These are phyloP conservation scores for Calyptomena viridis DNA, from an alignment of 2,113 vertebrate species.

Conservation along the genomic window DNA sequence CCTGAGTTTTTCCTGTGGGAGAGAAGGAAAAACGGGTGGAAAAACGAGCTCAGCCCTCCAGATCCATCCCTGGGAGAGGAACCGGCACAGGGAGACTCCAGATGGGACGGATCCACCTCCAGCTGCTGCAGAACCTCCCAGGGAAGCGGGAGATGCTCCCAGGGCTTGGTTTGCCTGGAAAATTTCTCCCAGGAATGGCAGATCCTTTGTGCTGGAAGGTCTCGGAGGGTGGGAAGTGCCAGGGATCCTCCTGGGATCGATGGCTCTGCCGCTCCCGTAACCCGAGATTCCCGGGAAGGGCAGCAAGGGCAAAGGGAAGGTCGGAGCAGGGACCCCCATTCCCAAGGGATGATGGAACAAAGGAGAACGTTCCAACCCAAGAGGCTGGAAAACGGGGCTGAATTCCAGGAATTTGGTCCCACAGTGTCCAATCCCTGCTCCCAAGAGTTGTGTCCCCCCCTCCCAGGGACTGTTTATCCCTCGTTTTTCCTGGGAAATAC, in stretches of 20 bases:
- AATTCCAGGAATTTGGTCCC: neutral
- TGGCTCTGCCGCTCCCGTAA: neutral
- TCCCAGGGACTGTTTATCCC: accelerated
- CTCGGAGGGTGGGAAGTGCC: neutral
- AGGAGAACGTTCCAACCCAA: accelerated
- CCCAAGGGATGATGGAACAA: accelerated
- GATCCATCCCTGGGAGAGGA: neutral
- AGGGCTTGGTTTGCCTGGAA: neutral
- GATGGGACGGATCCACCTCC: neutral
- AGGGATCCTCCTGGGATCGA: neutral
- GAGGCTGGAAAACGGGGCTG: neutral
- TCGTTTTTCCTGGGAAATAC: neutral
- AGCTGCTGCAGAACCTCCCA: neutral
- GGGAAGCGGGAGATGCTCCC: neutral
- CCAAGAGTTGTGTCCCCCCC: accelerated
- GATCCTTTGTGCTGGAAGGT: neutral
- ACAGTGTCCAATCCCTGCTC: too few relatives aligned
- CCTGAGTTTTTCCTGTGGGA: conserved; percentile 19
- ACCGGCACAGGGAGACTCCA: neutral
- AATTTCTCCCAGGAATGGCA: accelerated
- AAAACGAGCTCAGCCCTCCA: neutral
- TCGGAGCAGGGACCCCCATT: neutral
- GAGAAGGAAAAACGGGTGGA: neutral
- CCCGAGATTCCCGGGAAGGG: neutral
- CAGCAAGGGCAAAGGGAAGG: neutral